A percentile compares a stretch with the other conserved stretches of the same genome.
phyloP scores from a whole-genome alignment of 2,113 vertebrate genomes.

The Burhinus bistriatus region DNA sequence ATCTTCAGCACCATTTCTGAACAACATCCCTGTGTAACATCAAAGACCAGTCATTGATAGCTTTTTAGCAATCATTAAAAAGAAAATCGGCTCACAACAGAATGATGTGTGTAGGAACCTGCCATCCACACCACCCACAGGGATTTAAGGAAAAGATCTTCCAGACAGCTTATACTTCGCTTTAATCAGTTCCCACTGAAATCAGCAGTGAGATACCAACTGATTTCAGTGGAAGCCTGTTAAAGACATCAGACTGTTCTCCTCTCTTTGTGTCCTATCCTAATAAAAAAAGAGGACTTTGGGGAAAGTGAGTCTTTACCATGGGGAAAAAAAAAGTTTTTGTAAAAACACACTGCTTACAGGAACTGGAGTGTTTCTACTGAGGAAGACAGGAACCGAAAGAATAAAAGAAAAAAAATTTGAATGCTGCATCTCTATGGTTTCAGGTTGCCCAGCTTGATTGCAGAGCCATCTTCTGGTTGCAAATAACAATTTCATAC shows the following conservation, averaged over 20 bases:
- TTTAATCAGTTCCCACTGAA: not conserved
- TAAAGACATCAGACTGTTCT: not conserved
- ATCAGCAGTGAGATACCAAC: not conserved
- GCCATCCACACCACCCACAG: not conserved
- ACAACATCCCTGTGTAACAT: not conserved
- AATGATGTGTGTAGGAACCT: not conserved
- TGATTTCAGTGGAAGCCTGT: not conserved
- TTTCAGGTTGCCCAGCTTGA: constrained; percentile 38
- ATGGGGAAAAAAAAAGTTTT: fast-evolving
- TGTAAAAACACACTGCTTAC: not conserved
- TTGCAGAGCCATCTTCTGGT: constrained; percentile 65
- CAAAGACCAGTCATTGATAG: not conserved
- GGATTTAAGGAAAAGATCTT: not conserved
- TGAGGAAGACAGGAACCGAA: not conserved
- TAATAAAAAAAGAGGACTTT: not conserved
- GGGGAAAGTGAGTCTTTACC: not conserved
- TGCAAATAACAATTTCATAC: constrained; percentile 11
- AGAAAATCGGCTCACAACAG: not conserved
- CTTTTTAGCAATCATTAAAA: not conserved
- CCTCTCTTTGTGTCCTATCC: not conserved
- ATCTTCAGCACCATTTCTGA: not conserved
- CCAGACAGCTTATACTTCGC: not conserved
- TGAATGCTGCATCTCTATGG: not conserved
- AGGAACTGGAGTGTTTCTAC: not conserved
- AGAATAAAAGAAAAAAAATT: not conserved